These are phyloP conservation scores for Helleia helle DNA, from an alignment of 2,888 invertebrate species.

Conservation along the genomic window DNA sequence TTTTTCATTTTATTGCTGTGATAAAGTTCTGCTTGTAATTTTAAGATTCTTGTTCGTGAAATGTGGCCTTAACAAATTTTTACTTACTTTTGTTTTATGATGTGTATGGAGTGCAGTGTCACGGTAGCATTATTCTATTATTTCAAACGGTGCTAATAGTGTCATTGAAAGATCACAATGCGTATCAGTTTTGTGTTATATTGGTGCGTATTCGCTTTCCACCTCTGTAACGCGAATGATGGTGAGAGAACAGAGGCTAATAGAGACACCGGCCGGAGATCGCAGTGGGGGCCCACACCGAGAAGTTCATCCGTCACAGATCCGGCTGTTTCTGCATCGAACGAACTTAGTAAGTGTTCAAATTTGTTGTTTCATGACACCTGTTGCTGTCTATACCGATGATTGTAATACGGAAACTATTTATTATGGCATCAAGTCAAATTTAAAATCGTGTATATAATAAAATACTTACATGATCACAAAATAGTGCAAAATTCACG, in stretches of 20 bases:
- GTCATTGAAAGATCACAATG: constrained; percentile 66
- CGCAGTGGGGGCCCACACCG: constrained; percentile 56
- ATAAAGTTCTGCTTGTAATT: constrained; percentile 37
- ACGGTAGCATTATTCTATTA: constrained; percentile 43
- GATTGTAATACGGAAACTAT: constrained; percentile 1
- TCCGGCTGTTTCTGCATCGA: constrained; percentile 42
- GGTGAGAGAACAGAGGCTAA: constrained; percentile 56
- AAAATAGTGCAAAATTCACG: too few species aligned
- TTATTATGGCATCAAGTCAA: not conserved
- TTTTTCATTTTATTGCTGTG: constrained; percentile 39
- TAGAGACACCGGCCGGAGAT: constrained; percentile 50
- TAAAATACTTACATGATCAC: too few species aligned
- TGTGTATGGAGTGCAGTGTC: constrained; percentile 55
- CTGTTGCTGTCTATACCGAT: constrained; percentile 41
- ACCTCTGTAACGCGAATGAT: constrained; percentile 64
- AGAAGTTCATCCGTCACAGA: constrained; percentile 54
- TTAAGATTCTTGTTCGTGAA: constrained; percentile 46
- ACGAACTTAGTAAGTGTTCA: constrained; percentile 59
- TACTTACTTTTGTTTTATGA: constrained; percentile 44
- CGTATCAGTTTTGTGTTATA: constrained; percentile 67
- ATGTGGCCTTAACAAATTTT: constrained; percentile 52
- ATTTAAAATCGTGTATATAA: not conserved
- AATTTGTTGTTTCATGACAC: constrained; percentile 41
- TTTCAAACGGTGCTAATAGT: constrained; percentile 49
- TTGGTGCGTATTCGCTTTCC: constrained; percentile 68